These are phyloP conservation scores for Sebastolobus alascanus DNA, from an alignment of 2,797 vertebrate genomes.

Conservation along the genomic window DNA sequence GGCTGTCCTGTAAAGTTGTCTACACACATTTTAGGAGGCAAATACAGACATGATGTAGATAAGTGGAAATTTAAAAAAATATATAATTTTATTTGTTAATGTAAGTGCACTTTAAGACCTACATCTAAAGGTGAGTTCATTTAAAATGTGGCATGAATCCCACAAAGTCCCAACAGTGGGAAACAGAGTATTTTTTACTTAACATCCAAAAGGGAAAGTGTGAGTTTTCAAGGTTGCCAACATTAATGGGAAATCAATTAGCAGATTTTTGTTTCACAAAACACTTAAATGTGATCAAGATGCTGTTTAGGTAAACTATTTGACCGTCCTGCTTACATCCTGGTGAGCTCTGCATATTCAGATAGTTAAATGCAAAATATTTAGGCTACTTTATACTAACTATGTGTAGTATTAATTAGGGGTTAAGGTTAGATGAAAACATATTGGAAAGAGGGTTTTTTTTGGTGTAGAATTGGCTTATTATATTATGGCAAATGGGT, in stretches of 20 bases:
- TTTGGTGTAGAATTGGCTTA: neutral
- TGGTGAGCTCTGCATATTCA: neutral
- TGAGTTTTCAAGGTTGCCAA: neutral
- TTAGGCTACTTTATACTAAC: neutral
- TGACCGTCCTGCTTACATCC: neutral
- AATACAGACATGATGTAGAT: neutral
- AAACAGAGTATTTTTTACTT: neutral
- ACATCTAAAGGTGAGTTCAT: neutral
- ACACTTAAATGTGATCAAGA: neutral
- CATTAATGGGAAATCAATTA: neutral
- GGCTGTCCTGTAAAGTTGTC: slow-evolving; percentile 16
- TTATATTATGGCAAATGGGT: neutral
- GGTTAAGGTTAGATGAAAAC: neutral
- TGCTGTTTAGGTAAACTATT: neutral
- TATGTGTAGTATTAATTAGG: neutral
- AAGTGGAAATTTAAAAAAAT: neutral
- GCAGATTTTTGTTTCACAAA: neutral
- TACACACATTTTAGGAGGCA: neutral
- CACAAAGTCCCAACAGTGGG: neutral
- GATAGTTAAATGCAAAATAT: neutral
- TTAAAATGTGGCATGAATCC: neutral
- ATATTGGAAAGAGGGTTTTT: neutral
- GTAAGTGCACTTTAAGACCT: neutral
- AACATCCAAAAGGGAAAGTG: neutral
- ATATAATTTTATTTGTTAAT: neutral